Percentiles rank a stretch among this genome's conserved stretches.
Conservation (phyloP, 1,140 invertebrate genomes). For the Pseudachorutes palmiensis region DNA sequence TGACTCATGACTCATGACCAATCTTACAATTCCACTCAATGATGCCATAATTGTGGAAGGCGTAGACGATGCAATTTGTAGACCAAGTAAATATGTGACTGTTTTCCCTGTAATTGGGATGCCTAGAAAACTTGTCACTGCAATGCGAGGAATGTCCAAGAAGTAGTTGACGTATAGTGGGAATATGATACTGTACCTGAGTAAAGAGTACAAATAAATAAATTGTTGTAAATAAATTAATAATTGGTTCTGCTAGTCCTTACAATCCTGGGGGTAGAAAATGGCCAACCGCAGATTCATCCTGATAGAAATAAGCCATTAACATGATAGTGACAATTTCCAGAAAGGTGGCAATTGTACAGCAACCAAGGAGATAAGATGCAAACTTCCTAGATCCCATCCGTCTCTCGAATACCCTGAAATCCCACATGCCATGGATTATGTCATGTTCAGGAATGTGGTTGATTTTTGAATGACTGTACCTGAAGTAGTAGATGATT, state of each 20-base stretch:
- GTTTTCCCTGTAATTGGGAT: constrained; percentile 51
- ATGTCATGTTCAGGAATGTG: no score
- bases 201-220: no score
- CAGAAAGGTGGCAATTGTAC: constrained; percentile 43
- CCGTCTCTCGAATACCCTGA: constrained; percentile 50
- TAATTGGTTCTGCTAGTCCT: constrained; percentile 30
- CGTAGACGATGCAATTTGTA: constrained; percentile 46
- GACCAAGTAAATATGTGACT: constrained; percentile 49
- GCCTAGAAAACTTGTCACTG: constrained; percentile 47
- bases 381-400: constrained; percentile 51
- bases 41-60: constrained; percentile 41
- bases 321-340: constrained; percentile 43
- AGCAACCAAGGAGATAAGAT: constrained; percentile 46
- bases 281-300: constrained; percentile 39
- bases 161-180: constrained; percentile 48
- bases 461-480: no score
- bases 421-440: no score
- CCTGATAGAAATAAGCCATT: constrained; percentile 41
- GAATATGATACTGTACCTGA: constrained; percentile 46
- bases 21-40: constrained; percentile 43
- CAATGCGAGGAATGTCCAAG: constrained; percentile 50
- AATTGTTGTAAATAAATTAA: no score
- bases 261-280: constrained; percentile 46
- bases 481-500: constrained; percentile 51
- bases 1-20: background rate